Evolutionary conservation across 92 coral and sea anemone species (phyloP).

Genomic region (Parazoanthus atlanticus): DNA sequence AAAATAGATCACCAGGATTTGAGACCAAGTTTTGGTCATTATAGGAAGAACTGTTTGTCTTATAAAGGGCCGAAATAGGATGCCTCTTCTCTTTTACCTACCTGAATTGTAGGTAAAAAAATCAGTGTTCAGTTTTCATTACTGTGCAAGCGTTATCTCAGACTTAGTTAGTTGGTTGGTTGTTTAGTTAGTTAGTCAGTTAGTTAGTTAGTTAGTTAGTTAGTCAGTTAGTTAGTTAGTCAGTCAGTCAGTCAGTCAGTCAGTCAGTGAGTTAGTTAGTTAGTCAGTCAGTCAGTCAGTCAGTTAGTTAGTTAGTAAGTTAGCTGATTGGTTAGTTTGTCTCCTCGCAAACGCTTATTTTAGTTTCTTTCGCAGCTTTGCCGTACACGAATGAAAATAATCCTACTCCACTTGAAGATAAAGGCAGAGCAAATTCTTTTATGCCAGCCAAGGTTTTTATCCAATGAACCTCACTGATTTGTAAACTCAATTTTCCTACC

Average conservation of each 20-base stretch:
- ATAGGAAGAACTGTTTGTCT: not conserved
- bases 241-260: not conserved
- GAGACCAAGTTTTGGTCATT: not conserved
- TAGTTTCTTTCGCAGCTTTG: too few relatives aligned
- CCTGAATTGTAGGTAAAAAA: not conserved
- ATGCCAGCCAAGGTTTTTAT: too few relatives aligned
- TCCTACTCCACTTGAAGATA: too few relatives aligned
- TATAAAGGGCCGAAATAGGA: not conserved
- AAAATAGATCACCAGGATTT: not conserved
- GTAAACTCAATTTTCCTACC: too few relatives aligned
- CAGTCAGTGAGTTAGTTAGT: not conserved
- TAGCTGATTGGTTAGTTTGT: not conserved
- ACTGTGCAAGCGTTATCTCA: too few relatives aligned
- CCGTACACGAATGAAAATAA: too few relatives aligned
- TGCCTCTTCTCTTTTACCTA: not conserved
- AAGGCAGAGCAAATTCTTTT: too few relatives aligned
- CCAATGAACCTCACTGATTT: too few relatives aligned
- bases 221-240: not conserved
- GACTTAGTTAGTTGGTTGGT: not conserved
- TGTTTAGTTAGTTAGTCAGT: not conserved
- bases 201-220: not conserved
- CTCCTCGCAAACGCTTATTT: too few relatives aligned
- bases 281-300: not conserved
- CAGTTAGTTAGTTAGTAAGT: not conserved
- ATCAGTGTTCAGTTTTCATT: too few relatives aligned